phyloP scores from a whole-genome alignment of 2,113 vertebrate genomes.

The Gnathonemus echidnorhynchus region DNA sequence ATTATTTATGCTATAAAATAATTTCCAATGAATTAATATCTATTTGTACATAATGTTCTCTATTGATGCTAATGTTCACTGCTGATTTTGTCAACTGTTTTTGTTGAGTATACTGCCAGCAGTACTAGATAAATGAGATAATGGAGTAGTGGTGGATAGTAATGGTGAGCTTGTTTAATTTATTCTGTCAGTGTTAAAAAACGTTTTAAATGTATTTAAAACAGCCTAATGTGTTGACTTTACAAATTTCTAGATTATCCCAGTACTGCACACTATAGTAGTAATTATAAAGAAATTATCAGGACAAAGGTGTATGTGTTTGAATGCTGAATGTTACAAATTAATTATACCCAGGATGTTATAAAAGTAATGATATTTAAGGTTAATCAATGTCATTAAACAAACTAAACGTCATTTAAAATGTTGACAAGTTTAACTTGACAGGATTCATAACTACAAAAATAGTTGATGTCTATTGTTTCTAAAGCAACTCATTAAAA shows the following conservation, averaged over 20 bases:
- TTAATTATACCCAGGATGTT: too few species aligned
- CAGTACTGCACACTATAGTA: too few species aligned
- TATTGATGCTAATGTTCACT: background rate
- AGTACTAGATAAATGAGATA: background rate
- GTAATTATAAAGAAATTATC: too few species aligned
- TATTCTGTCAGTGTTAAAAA: background rate
- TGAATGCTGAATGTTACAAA: too few species aligned
- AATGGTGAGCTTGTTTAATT: background rate
- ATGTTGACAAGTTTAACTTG: background rate
- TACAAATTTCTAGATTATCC: background rate
- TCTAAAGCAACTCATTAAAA: background rate
- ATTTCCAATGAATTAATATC: too few species aligned
- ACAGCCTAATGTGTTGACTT: background rate
- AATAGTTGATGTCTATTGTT: background rate
- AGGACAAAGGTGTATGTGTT: too few species aligned
- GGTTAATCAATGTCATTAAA: background rate
- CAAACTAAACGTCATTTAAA: background rate
- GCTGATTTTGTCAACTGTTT: background rate
- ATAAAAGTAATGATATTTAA: too few species aligned
- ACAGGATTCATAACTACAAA: background rate
- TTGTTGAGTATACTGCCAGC: background rate
- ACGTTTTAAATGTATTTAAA: background rate
- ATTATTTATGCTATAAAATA: too few species aligned
- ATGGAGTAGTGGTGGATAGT: background rate
- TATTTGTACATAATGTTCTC: background rate